A percentile compares a stretch with the other conserved stretches of the same genome.
phyloP scores from a whole-genome alignment of 2,113 vertebrate genomes.

The Manacus vitellinus region DNA sequence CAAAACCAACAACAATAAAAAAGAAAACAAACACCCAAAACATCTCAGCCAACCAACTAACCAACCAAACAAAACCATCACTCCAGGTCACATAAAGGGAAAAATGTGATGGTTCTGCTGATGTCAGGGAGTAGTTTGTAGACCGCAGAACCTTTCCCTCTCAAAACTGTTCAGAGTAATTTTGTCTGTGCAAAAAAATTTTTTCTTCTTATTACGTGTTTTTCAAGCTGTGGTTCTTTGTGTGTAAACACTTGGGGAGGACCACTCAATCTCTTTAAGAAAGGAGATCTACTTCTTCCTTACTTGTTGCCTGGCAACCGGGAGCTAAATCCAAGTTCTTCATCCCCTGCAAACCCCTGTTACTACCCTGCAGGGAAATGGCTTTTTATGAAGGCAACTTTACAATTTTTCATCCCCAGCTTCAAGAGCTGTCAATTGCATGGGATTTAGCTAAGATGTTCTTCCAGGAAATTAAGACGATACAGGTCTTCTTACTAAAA shows the following conservation, averaged over 20 bases:
- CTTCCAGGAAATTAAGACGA: not conserved
- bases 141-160: not conserved
- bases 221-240: not conserved
- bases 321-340: not conserved
- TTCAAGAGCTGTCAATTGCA: not conserved
- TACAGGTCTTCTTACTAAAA: not conserved
- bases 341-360: not conserved
- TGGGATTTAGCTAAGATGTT: not conserved
- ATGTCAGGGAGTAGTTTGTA: not conserved
- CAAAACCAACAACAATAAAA: not conserved
- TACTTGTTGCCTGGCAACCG: conserved; percentile 22
- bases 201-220: not conserved
- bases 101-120: not conserved
- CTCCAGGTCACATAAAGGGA: not conserved
- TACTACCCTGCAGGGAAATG: not conserved
- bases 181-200: not conserved
- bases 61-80: not conserved
- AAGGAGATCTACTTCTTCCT: not conserved
- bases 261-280: not conserved
- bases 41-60: not conserved
- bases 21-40: not conserved
- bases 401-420: not conserved
- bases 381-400: not conserved
- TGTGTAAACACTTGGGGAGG: not conserved
- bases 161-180: not conserved